Conservation (phyloP, 2,797 vertebrate genomes). For the Anabas testudineus region DNA sequence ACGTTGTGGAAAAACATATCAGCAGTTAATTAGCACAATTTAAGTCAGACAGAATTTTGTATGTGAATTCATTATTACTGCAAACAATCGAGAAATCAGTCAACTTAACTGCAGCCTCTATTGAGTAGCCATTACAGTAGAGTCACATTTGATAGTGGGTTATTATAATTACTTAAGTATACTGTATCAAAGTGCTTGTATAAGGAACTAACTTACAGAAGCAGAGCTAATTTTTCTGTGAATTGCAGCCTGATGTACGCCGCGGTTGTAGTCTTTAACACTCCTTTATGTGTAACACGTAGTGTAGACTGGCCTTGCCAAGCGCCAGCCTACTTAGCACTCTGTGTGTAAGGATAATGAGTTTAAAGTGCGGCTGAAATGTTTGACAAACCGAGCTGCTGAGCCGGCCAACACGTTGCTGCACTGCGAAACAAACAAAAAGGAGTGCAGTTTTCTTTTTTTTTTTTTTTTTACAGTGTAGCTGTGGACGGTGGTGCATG, state of each 20-base stretch:
- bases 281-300: constrained; percentile 4
- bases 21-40: neutral
- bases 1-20: neutral
- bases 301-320: neutral
- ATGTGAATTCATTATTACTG: neutral
- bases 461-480: too few relatives aligned
- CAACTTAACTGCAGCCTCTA: too few relatives aligned
- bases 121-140: too few relatives aligned
- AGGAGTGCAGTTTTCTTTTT: too few relatives aligned
- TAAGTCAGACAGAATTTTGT: neutral
- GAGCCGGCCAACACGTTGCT: too few relatives aligned
- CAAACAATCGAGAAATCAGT: neutral
- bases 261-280: neutral
- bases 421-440: too few relatives aligned
- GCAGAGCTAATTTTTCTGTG: neutral
- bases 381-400: neutral
- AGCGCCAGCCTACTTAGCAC: neutral
- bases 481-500: too few relatives aligned
- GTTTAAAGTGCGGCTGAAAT: constrained; percentile 2
- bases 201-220: neutral
- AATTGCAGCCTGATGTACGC: neutral
- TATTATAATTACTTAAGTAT: neutral
- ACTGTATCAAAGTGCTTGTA: neutral
- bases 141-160: neutral
- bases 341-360: neutral